phyloP scores from a whole-genome alignment of 2,797 vertebrate species.

The Erpetoichthys calabaricus region DNA sequence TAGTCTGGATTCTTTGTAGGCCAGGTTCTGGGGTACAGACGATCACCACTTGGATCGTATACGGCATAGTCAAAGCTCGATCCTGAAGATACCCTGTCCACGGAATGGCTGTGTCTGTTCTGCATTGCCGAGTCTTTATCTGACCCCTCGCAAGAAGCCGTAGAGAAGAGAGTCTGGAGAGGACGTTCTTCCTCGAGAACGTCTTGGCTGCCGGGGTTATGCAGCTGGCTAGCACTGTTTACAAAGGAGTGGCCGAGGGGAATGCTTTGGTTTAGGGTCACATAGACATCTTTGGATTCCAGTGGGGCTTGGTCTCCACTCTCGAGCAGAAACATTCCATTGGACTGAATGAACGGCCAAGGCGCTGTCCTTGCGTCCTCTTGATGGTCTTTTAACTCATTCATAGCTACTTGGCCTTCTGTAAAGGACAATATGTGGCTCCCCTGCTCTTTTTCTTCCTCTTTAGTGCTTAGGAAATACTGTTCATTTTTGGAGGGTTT shows the following conservation, averaged over 20 bases:
- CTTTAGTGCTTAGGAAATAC: neutral
- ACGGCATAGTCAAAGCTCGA: constrained; percentile 42
- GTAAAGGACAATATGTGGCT: neutral
- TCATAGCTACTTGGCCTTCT: too few relatives aligned
- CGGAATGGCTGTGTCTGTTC: constrained; percentile 28
- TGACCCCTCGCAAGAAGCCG: constrained; percentile 44
- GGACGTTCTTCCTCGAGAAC: constrained; percentile 37
- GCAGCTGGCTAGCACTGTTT: constrained; percentile 8
- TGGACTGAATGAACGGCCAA: too few relatives aligned
- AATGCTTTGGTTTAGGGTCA: constrained; percentile 36
- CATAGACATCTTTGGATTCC: constrained; percentile 54
- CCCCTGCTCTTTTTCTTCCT: neutral
- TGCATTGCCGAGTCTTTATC: constrained; percentile 31
- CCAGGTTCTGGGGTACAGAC: constrained; percentile 41
- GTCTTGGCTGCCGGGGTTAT: constrained; percentile 17
- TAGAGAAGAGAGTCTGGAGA: constrained; percentile 38
- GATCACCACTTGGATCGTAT: constrained; percentile 32
- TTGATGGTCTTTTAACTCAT: too few relatives aligned
- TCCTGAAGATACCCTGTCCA: constrained; percentile 20
- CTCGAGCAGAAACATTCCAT: too few relatives aligned
- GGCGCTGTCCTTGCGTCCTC: too few relatives aligned
- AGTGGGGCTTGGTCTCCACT: constrained; percentile 19
- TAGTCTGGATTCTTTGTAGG: constrained; percentile 45
- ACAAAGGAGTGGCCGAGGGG: too few relatives aligned
- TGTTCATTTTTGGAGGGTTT: constrained; percentile 24